Evolutionary conservation across 1,140 invertebrate genomes (phyloP), one percentile per base, ranked within the genome.

Genomic region (Scaptomyza hsui): DNA sequence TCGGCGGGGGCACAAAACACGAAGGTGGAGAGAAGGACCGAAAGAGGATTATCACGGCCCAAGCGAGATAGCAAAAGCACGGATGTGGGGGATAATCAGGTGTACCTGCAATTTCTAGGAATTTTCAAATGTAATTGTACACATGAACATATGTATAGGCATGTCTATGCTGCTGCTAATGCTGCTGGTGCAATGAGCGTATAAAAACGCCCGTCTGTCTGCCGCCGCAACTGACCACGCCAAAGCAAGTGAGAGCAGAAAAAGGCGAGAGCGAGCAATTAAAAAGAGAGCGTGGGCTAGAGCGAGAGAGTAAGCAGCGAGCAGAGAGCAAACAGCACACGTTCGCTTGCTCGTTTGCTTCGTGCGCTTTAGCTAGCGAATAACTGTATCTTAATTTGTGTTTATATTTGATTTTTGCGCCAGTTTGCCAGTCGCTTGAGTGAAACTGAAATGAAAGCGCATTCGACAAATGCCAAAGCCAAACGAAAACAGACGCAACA

Each of bases 371-470:
- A 32, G 51, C 42, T 35, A 44, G 55, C 60, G 29, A 47, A 72
- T 85, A 77, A 86, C 69, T 63, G 70, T 81, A 88, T 85, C 77
- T 75, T 81, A 81, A 86, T 77, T 72, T 77, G 81, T 86, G 73
- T 86, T 77, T 80, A 79, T 85, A 85, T 85, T 86, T 80, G 76
- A 80, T 70, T 86, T 83, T 76, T 77, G 85, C 77, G 77, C 77
- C 75, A 75, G 70, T 83, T 82, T 44, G 60, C 59, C 72, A 83
- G 80, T 83, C 72, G 77, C 78, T 52, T 69, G 70, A 81, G 82
- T 88, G 82, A 88, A 86, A 86, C 73, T 78, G 81, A 86, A 86
- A 86, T 86, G 81, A 86, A 86, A 86, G 72, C 75, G 79, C 67
- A 55, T 77, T 57, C 70, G 60, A 65, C 71, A 72, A 80, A 79